Base-by-base conservation (phyloP, 2,888 invertebrate species). In the Diachrysia chrysitis region DNA sequence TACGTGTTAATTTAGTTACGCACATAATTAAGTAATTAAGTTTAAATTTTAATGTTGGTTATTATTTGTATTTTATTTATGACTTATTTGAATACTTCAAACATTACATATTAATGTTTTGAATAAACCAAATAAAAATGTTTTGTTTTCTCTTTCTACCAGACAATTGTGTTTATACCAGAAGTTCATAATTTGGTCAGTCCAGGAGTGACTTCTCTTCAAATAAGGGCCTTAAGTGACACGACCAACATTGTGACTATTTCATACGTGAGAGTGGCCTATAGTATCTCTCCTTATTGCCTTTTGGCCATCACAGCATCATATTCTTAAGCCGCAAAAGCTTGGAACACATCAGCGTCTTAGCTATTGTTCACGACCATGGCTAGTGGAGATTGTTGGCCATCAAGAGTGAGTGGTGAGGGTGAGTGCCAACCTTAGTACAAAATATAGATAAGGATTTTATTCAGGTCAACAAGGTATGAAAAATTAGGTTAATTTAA, bases 291-390 rank as follows among this genome's bases (percentile, higher is more conserved):
- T 42, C 1, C 7, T 16, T 42, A 42, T n/a, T n/a, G 42, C 42
- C n/a, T 42, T n/a, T n/a, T n/a, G n/a, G 42, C n/a, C 42, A n/a
- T 42, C 42, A 42, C 0, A n/a, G 42, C 42, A 42, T 42, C 42
- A 42, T 42, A 42, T 16, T n/a, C n/a, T 42, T 42, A 42, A 42
- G 42, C 4, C n/a, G 6, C 6, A 42, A 42, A 42, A 42, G 42
- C 42, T n/a, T 42, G 42, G n/a, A 42, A 42, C 42, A 42, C 42
- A 42, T n/a, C 42, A 42, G 42, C 5, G n/a, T 42, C 42, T 42
- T n/a, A n/a, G 1, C n/a, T 6, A 42, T 42, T 42, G 42, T 42
- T n/a, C 42, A n/a, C n/a, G 3, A 6, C 42, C 7, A 5, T 42
- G 42, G 42, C 16, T 42, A n/a, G n/a, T n/a, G 42, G 42, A n/a